phyloP scores from a whole-genome alignment of 2,888 invertebrate genomes.

The Agrochola lota region DNA sequence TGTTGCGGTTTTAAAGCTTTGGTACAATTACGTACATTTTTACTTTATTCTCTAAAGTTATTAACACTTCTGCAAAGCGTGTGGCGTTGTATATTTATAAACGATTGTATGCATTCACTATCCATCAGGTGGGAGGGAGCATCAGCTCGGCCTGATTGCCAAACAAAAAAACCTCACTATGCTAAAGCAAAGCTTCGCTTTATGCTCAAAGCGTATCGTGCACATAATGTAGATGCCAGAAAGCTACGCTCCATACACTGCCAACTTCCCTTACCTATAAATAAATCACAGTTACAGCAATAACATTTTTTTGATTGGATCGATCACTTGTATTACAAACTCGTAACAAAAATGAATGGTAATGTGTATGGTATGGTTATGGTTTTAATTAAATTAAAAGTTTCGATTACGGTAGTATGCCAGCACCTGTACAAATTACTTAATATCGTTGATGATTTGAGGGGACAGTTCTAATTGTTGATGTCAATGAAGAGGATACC shows the following conservation, averaged over 20 bases:
- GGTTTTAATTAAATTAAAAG: too few species aligned
- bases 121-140: neutral
- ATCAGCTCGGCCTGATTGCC: conserved; percentile 6
- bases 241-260: neutral
- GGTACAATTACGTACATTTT: neutral
- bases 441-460: neutral
- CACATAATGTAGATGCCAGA: too few species aligned
- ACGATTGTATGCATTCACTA: neutral
- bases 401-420: neutral
- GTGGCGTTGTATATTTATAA: neutral
- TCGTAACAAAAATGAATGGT: neutral
- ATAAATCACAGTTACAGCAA: neutral
- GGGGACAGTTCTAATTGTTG: neutral
- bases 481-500: neutral
- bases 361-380: neutral
- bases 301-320: neutral
- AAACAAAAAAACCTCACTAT: conserved; percentile 3
- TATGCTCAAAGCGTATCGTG: conserved; percentile 6
- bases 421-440: neutral
- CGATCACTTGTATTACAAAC: neutral
- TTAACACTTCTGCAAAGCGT: neutral
- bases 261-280: neutral
- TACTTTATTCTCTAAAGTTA: neutral
- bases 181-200: conserved; percentile 2
- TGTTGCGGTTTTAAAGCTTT: neutral